These are phyloP conservation scores for Laterallus jamaicensis DNA, from an alignment of 2,113 vertebrate genomes.

Conservation along the genomic window DNA sequence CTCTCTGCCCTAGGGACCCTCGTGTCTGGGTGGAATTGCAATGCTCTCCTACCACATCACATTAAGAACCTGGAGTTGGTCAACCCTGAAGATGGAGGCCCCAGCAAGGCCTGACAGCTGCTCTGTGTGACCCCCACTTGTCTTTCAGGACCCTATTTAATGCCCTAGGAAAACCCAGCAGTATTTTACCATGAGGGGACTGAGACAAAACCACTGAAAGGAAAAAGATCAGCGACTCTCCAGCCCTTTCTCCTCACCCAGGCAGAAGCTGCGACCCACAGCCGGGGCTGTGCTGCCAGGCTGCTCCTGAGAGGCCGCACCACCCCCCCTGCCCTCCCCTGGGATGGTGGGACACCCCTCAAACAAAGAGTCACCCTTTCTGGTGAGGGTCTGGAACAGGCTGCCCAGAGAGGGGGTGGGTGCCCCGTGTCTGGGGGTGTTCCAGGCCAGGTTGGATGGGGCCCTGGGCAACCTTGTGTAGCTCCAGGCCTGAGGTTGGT, in stretches of 20 bases:
- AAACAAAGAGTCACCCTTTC: neutral
- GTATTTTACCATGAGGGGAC: neutral
- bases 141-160: neutral
- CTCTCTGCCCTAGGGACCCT: neutral
- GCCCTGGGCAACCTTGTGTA: no score
- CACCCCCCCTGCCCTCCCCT: neutral
- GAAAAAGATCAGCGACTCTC: no score
- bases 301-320: neutral
- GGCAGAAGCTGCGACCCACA: neutral
- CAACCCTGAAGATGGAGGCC: neutral
- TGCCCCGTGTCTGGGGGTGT: no score
- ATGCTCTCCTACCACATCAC: accelerated
- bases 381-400: no score
- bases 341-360: neutral
- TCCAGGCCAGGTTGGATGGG: no score
- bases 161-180: neutral
- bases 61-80: neutral
- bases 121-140: neutral
- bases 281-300: neutral
- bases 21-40: neutral
- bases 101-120: neutral
- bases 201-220: neutral
- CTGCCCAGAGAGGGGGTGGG: no score
- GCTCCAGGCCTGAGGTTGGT: no score
- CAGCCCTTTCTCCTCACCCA: no score